Conservation (phyloP, 2,888 invertebrate species). For the Drosophila tanythrix region DNA sequence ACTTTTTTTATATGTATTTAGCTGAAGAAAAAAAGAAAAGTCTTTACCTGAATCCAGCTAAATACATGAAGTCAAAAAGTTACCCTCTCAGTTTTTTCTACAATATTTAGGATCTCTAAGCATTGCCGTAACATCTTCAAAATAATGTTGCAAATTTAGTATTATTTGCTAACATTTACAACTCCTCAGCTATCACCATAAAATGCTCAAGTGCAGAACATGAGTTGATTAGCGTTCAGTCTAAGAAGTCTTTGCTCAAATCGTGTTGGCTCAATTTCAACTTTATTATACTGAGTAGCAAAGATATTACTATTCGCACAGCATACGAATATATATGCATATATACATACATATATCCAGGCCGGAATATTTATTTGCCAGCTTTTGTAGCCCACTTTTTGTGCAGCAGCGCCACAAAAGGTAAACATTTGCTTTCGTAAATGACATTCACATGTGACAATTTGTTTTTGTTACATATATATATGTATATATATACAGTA, state of each 20-base stretch:
- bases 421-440: slow-evolving; percentile 79
- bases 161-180: too few species aligned
- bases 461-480: slow-evolving; percentile 13
- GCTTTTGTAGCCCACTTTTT: slow-evolving; percentile 62
- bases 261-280: neutral
- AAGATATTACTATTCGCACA: neutral
- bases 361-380: slow-evolving; percentile 55
- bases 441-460: slow-evolving; percentile 75
- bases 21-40: too few species aligned
- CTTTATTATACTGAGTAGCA: neutral
- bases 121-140: neutral
- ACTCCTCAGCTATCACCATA: neutral
- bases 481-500: slow-evolving; percentile 14
- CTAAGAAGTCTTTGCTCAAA: neutral
- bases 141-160: neutral
- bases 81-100: neutral
- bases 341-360: slow-evolving; percentile 22
- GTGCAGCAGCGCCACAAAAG: slow-evolving; percentile 54
- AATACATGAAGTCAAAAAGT: neutral
- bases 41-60: neutral
- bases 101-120: too few species aligned
- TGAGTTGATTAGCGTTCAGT: neutral
- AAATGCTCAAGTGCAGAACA: neutral
- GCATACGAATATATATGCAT: slow-evolving; percentile 26
- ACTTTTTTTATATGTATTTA: neutral